Base-by-base conservation (phyloP, 2,797 vertebrate genomes). In the Pygocentrus nattereri region DNA sequence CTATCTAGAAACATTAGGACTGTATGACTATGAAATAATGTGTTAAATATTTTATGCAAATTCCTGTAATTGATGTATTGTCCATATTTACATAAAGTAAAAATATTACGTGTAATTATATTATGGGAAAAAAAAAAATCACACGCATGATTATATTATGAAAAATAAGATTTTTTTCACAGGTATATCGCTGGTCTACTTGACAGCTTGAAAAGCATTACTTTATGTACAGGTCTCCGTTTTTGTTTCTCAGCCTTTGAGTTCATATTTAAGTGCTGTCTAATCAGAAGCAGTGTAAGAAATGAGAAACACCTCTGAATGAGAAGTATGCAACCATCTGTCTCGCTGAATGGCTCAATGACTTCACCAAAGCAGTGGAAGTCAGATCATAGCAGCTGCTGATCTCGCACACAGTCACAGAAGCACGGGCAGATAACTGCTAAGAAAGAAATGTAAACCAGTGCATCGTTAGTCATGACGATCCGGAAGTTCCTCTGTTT, bases 191-290 rank as follows among this genome's bases (percentile, higher is more conserved):
- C 5, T 69, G 18, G 21, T 71, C 38, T 38, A 34, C 70, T 44
- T 49, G 76, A 44, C 49, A 65, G 58, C 12, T 30, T 38, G 23
- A 72, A 61, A 73, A 6, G 1, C 72, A 12, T 54, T 54, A 41
- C 5, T 67, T 65, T 65, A 52, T 67, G 25, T 65, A 52, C 5
- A 54, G 18, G 38, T 23, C 71, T 74, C 68, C 47, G 41, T 44
- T 44, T n/a, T 71, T 38, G 16, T 69, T 38, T 69, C 44, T 52
- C 31, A 59, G 11, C 8, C 27, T 30, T 10, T 23, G 1, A 47
- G 52, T 69, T 73, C 16, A 59, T 65, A 49, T 65, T 30, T 72
- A 72, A 72, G 67, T 77, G 75, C 61, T 25, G 34, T 77, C 23
- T 72, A 31, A 54, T 56, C 6, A 47, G 54, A 75, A 76, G 31